Conservation (phyloP, 2,113 vertebrate genomes). For the Centropristis striata region DNA sequence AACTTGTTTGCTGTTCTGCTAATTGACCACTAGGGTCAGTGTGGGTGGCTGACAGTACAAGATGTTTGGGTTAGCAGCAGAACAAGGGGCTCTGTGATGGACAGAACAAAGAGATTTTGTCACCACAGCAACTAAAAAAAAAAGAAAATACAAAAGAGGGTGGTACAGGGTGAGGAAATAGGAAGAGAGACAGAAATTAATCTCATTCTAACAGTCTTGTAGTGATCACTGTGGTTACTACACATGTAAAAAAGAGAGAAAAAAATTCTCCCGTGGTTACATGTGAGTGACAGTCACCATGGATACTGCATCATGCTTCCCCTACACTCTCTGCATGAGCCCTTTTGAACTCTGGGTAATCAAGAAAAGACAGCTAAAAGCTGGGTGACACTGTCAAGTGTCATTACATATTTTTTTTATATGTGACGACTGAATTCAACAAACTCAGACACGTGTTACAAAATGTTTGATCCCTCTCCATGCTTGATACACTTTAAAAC, state of each 20-base stretch:
- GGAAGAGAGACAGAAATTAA: slow-evolving; percentile 14
- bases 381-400: background rate
- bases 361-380: background rate
- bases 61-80: slow-evolving; percentile 23
- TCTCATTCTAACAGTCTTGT: slow-evolving; percentile 20
- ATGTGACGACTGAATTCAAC: background rate
- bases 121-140: slow-evolving; percentile 47
- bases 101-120: slow-evolving; percentile 58
- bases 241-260: slow-evolving; percentile 27
- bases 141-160: slow-evolving; percentile 3
- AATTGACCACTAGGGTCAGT: slow-evolving; percentile 56
- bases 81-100: slow-evolving; percentile 59
- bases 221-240: slow-evolving; percentile 57
- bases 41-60: slow-evolving; percentile 9
- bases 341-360: slow-evolving; percentile 55
- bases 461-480: background rate
- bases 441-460: background rate
- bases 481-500: slow-evolving; percentile 4
- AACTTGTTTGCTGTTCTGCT: slow-evolving; percentile 22
- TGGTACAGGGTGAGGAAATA: slow-evolving; percentile 10
- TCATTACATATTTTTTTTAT: background rate
- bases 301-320: slow-evolving; percentile 35
- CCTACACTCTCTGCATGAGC: slow-evolving; percentile 18
- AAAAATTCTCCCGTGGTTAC: slow-evolving; percentile 50
- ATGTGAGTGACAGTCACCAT: slow-evolving; percentile 54